These are phyloP conservation scores for Agriopis leucophaearia DNA, from an alignment of 2,888 invertebrate species.

Conservation along the genomic window DNA sequence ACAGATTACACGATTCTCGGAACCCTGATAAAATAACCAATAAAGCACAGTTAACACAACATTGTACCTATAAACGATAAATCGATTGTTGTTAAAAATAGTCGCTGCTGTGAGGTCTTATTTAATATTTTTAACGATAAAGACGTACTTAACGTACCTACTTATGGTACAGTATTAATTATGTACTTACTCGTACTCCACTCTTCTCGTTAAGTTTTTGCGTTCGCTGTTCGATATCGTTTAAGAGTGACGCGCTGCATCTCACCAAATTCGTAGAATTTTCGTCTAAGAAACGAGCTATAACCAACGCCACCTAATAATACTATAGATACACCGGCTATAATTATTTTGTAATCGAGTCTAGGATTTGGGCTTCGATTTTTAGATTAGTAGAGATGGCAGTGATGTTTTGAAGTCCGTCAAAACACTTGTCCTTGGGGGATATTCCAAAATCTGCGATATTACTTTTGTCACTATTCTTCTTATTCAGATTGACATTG, in stretches of 20 bases:
- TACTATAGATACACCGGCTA: not conserved
- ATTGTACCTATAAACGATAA: conserved; percentile 42
- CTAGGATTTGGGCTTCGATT: not conserved
- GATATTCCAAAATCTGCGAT: no score
- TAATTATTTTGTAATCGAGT: not conserved
- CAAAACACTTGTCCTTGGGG: no score
- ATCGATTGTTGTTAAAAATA: conserved; percentile 37
- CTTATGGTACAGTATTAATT: conserved; percentile 4
- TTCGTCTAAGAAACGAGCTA: no score
- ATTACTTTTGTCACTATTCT: no score
- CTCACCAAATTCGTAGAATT: not conserved
- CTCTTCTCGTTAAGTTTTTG: conserved; percentile 6
- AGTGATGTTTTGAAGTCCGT: not conserved
- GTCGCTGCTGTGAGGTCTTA: conserved; percentile 16
- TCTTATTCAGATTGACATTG: no score
- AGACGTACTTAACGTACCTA: conserved; percentile 17
- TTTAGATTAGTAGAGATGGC: not conserved
- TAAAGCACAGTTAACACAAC: conserved; percentile 48
- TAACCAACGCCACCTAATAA: no score
- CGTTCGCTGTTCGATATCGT: not conserved
- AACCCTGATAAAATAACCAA: conserved; percentile 61
- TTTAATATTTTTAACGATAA: conserved; percentile 21
- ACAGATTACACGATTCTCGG: conserved; percentile 65
- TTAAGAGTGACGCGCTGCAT: not conserved
- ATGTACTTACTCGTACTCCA: conserved; percentile 23